Conservation (phyloP, 2,888 invertebrate genomes). For the Lycia hirtaria region DNA sequence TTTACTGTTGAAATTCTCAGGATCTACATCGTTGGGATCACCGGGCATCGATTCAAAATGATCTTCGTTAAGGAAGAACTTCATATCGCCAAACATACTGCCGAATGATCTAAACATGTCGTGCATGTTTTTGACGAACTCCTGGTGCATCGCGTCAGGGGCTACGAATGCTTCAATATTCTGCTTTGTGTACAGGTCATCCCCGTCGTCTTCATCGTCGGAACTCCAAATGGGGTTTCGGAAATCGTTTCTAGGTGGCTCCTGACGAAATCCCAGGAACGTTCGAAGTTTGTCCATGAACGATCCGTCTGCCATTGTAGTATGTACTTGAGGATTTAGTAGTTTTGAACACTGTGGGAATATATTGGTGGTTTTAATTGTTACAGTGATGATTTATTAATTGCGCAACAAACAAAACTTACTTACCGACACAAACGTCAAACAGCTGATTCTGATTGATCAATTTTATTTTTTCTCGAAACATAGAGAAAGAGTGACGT, state of each 20-base stretch:
- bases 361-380: slow-evolving; percentile 22
- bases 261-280: slow-evolving; percentile 66
- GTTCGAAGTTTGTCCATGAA: slow-evolving; percentile 69
- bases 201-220: slow-evolving; percentile 76
- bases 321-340: slow-evolving; percentile 52
- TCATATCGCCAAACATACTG: slow-evolving; percentile 69
- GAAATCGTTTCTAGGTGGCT: slow-evolving; percentile 74
- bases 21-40: slow-evolving; percentile 29
- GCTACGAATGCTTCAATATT: slow-evolving; percentile 54
- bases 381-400: slow-evolving; percentile 43
- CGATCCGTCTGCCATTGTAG: slow-evolving; percentile 54
- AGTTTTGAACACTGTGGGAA: slow-evolving; percentile 38
- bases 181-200: slow-evolving; percentile 71
- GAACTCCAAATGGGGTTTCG: slow-evolving; percentile 80
- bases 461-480: slow-evolving; percentile 7
- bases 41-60: slow-evolving; percentile 26
- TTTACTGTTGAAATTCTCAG: slow-evolving; percentile 57
- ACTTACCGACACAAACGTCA: slow-evolving; percentile 27
- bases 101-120: slow-evolving; percentile 72
- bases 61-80: slow-evolving; percentile 60
- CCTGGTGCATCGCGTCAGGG: slow-evolving; percentile 60
- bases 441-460: slow-evolving; percentile 7
- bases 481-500: not conserved
- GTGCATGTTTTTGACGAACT: slow-evolving; percentile 69
- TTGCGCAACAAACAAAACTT: slow-evolving; percentile 72